phyloP scores from a whole-genome alignment of 2,113 vertebrate species.

The Dipodomys merriami region DNA sequence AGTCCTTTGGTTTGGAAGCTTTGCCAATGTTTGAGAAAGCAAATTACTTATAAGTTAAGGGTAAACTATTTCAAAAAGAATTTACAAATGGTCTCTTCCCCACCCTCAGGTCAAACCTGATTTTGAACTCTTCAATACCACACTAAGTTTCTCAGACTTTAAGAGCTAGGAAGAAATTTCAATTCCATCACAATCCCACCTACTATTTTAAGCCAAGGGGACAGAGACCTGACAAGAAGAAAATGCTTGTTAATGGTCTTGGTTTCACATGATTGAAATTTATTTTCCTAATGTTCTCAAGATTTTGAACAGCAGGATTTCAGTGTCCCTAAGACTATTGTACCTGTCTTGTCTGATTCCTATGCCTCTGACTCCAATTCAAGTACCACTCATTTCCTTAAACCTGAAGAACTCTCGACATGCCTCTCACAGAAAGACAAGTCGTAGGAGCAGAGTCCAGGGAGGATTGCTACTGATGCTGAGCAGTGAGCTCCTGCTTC shows the following conservation, averaged over 20 bases:
- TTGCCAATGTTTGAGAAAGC: conserved; percentile 72
- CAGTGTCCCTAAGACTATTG: neutral
- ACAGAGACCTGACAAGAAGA: neutral
- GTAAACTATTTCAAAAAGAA: conserved; percentile 76
- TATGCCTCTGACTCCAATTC: neutral
- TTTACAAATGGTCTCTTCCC: conserved; percentile 69
- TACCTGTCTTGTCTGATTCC: neutral
- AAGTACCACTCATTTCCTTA: neutral
- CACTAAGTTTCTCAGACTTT: conserved; percentile 51
- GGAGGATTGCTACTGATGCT: neutral
- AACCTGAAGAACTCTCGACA: neutral
- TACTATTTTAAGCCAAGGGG: conserved; percentile 23
- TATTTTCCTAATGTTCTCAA: neutral
- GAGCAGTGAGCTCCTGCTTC: neutral
- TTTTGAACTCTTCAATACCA: conserved; percentile 58
- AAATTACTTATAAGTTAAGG: conserved; percentile 77
- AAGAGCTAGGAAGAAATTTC: conserved; percentile 29
- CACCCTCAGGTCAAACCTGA: conserved; percentile 39
- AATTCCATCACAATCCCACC: conserved; percentile 12
- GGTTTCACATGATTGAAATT: neutral
- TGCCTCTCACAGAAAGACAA: neutral
- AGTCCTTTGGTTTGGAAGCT: conserved; percentile 73
- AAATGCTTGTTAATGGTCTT: conserved; percentile 17
- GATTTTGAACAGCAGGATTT: conserved; percentile 2
- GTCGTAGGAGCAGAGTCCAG: accelerated